phyloP scores from a whole-genome alignment of 1,140 invertebrate genomes.

The Drosophila miranda region DNA sequence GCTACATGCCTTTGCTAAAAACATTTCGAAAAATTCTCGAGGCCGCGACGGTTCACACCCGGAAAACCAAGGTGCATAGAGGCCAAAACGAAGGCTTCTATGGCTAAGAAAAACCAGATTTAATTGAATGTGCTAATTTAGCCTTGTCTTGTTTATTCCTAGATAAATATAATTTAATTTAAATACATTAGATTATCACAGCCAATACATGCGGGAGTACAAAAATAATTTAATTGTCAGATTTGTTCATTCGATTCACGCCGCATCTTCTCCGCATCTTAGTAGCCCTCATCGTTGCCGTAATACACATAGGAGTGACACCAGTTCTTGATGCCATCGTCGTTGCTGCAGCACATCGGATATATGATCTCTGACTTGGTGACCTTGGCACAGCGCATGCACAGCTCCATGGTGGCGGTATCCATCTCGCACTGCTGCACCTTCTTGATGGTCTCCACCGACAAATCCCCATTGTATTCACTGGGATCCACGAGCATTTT shows the following conservation, averaged over 20 bases:
- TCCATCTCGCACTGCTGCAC: constrained; percentile 70
- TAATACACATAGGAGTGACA: constrained; percentile 79
- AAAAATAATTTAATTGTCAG: constrained; percentile 20
- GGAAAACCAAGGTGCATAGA: too few relatives aligned
- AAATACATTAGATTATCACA: constrained; percentile 68
- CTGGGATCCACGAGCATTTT: constrained; percentile 47
- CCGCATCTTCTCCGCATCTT: background rate
- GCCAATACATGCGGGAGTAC: constrained; percentile 60
- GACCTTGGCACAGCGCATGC: constrained; percentile 83
- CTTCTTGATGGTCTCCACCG: constrained; percentile 66
- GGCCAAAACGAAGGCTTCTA: too few relatives aligned
- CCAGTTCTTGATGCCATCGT: constrained; percentile 82
- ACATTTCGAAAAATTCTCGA: too few relatives aligned
- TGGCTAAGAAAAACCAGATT: background rate
- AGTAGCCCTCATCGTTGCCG: constrained; percentile 31
- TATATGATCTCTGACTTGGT: constrained; percentile 83
- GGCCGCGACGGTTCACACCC: too few relatives aligned
- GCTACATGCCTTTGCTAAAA: too few relatives aligned
- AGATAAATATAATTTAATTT: constrained; percentile 46
- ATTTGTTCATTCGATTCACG: background rate
- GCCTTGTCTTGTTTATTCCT: constrained; percentile 57
- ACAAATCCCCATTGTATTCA: constrained; percentile 64
- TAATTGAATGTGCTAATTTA: constrained; percentile 31
- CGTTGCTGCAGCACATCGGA: constrained; percentile 83
- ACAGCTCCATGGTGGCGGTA: constrained; percentile 76